Evolutionary conservation across 2,888 invertebrate genomes (phyloP).

Genomic region (Trypoxylon attenuatum): DNA sequence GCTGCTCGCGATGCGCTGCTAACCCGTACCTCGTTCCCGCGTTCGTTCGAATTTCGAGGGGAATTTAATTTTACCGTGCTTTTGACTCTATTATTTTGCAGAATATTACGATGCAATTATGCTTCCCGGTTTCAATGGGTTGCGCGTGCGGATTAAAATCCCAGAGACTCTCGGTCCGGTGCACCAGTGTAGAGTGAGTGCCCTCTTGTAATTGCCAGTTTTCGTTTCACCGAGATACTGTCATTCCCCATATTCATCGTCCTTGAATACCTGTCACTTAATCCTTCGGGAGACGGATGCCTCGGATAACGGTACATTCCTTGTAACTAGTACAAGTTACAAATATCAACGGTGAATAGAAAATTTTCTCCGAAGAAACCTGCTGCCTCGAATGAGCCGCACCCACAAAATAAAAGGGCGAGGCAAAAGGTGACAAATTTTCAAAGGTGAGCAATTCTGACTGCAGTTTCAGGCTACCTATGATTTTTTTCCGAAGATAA

Average conservation of each 20-base stretch:
- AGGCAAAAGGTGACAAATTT: not conserved
- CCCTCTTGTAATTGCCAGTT: constrained; percentile 30
- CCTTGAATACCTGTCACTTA: constrained; percentile 36
- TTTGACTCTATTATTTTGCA: constrained; percentile 60
- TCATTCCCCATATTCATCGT: constrained; percentile 19
- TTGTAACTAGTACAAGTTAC: no score
- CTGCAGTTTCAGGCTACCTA: constrained; percentile 20
- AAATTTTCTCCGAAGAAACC: no score
- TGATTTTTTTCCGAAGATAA: constrained; percentile 33
- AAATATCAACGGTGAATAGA: no score
- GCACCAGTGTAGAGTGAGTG: no score
- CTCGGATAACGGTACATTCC: no score
- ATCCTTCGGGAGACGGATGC: constrained; percentile 13
- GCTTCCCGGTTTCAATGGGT: constrained; percentile 46
- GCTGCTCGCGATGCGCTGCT: constrained; percentile 15
- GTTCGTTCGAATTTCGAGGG: constrained; percentile 39
- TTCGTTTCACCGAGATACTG: constrained; percentile 37
- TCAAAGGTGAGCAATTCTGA: no score
- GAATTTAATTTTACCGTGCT: constrained; percentile 63
- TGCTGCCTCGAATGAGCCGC: no score
- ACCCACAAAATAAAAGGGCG: no score
- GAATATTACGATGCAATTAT: constrained; percentile 57
- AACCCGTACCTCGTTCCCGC: constrained; percentile 19
- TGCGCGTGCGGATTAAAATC: constrained; percentile 53
- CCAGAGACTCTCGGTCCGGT: constrained; percentile 31